Conservation (phyloP, 2,888 invertebrate genomes). For the Dryobota labecula region DNA sequence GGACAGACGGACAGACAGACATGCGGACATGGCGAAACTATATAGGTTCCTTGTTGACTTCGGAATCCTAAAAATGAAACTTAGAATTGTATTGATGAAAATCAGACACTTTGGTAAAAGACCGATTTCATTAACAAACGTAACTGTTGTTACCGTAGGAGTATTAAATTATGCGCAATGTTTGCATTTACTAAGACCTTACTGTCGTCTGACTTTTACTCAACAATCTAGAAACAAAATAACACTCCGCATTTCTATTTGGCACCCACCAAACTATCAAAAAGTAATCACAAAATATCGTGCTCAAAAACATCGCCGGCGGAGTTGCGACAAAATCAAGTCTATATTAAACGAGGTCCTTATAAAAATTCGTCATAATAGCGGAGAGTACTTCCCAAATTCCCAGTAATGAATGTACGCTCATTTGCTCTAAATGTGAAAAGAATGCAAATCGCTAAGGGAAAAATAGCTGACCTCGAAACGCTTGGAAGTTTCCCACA, state of each 20-base stretch:
- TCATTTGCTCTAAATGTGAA: conserved; percentile 70
- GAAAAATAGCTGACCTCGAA: conserved; percentile 63
- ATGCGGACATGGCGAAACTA: too few relatives aligned
- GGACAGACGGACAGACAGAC: too few relatives aligned
- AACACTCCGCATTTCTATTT: conserved; percentile 38
- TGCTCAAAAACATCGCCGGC: conserved; percentile 36
- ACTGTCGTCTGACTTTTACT: conserved; percentile 9
- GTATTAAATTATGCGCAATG: conserved; percentile 21
- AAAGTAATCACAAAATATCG: conserved; percentile 55
- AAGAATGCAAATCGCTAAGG: conserved; percentile 68
- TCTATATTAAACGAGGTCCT: conserved; percentile 57
- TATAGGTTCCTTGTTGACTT: too few relatives aligned
- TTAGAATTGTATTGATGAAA: not conserved
- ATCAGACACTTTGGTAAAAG: not conserved
- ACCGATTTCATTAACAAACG: not conserved
- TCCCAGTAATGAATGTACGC: conserved; percentile 64
- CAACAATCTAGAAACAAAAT: conserved; percentile 28
- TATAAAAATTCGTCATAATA: conserved; percentile 61
- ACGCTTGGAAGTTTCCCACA: conserved; percentile 59
- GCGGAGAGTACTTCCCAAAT: conserved; percentile 61
- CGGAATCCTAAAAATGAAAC: not conserved
- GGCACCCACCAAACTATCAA: conserved; percentile 51
- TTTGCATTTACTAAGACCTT: conserved; percentile 1
- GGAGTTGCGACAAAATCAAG: conserved; percentile 52
- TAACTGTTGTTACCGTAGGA: not conserved